A percentile compares a stretch with the other conserved stretches of the same genome.
Evolutionary conservation across 2,797 vertebrate genomes (phyloP).

Genomic region (Gallinago stenura): DNA sequence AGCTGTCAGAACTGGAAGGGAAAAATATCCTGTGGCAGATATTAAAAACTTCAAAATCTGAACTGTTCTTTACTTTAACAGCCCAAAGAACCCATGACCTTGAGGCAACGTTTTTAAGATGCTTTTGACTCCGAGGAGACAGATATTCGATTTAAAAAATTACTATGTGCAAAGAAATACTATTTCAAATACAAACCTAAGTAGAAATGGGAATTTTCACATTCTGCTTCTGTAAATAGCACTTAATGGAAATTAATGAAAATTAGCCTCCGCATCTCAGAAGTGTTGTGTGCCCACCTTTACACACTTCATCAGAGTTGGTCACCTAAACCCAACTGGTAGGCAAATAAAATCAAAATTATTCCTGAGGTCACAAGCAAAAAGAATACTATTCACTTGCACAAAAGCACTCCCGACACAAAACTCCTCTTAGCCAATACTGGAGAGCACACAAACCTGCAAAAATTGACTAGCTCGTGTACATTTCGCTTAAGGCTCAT

Average conservation of each 20-base stretch:
- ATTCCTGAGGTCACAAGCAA: not conserved
- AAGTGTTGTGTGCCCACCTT: not conserved
- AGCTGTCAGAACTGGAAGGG: not conserved
- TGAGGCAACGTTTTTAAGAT: not conserved
- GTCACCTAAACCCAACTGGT: not conserved
- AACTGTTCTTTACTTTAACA: not conserved
- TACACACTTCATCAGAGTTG: not conserved
- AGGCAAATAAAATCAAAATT: not conserved
- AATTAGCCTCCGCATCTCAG: not conserved
- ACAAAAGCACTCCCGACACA: not conserved
- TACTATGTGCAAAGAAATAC: not conserved
- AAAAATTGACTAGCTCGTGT: not conserved
- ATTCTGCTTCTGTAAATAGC: not conserved
- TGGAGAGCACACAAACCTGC: not conserved
- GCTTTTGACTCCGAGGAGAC: not conserved
- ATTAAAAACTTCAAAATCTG: not conserved
- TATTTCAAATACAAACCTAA: not conserved
- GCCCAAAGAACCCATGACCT: not conserved
- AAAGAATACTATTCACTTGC: not conserved
- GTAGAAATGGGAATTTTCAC: not conserved
- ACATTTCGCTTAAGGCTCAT: not conserved
- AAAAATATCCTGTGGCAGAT: not conserved
- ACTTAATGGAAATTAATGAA: not conserved
- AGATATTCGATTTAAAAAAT: not conserved
- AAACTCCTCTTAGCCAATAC: not conserved